Evolutionary conservation across 2,888 invertebrate genomes (phyloP).

Genomic region (Eugnorisma glareosa): DNA sequence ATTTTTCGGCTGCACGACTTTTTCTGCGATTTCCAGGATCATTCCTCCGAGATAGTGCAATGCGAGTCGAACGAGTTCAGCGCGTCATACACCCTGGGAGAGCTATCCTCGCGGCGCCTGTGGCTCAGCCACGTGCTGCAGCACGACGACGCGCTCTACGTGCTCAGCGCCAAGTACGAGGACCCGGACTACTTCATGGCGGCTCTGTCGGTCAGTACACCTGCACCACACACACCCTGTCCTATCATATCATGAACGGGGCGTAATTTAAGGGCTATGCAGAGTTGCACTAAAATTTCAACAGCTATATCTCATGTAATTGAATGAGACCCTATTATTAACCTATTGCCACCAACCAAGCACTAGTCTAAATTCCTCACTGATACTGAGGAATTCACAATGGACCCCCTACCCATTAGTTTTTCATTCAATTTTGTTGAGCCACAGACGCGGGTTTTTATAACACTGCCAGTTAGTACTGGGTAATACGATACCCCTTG

Average conservation of each 20-base stretch:
- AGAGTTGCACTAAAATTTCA: no score
- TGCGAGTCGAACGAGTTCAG: constrained; percentile 65
- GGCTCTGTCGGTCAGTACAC: constrained; percentile 70
- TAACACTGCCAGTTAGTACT: no score
- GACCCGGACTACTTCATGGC: constrained; percentile 72
- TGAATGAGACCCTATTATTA: no score
- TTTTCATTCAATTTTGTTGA: no score
- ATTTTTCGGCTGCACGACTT: not conserved
- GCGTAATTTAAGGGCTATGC: no score
- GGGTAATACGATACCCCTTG: no score
- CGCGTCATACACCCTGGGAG: constrained; percentile 70
- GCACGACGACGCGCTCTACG: constrained; percentile 65
- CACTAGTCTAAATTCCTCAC: not conserved
- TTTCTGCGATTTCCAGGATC: constrained; percentile 70
- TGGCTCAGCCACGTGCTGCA: constrained; percentile 73
- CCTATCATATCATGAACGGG: no score
- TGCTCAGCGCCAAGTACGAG: constrained; percentile 69
- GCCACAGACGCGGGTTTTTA: no score
- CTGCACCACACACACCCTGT: no score
- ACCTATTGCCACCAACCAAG: not conserved
- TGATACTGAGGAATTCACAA: not conserved
- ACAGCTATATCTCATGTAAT: not conserved
- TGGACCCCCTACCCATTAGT: not conserved
- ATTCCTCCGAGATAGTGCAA: constrained; percentile 67
- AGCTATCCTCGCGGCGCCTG: constrained; percentile 48